Percentiles rank a stretch among this genome's conserved stretches.
Evolutionary conservation across 53 echinoderm and acorn worm genomes (phyloP).

Genomic region (Pentamera pediparva): DNA sequence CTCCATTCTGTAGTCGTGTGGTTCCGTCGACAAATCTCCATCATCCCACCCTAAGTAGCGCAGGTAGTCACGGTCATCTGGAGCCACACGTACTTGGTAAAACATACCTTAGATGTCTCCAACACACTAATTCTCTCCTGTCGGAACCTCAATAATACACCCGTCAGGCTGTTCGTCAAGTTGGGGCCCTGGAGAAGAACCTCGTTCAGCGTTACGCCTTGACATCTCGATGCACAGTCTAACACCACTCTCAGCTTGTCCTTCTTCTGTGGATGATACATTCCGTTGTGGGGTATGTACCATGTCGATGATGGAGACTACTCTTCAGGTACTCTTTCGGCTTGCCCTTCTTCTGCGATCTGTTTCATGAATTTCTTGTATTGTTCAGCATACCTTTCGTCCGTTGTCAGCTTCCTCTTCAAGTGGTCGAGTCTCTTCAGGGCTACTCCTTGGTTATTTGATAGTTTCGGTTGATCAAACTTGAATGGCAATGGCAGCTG

Average conservation of each 20-base stretch:
- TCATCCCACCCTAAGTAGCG: slow-evolving; percentile 58
- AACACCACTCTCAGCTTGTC: too few species aligned
- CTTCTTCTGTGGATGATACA: too few species aligned
- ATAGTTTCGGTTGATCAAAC: slow-evolving; percentile 29
- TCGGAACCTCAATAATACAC: too few species aligned
- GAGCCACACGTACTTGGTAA: neutral
- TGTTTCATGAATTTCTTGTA: slow-evolving; percentile 43
- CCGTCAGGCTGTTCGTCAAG: too few species aligned
- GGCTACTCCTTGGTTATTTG: slow-evolving; percentile 36
- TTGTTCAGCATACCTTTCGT: too few species aligned
- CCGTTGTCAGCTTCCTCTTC: too few species aligned
- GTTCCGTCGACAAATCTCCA: slow-evolving; percentile 18
- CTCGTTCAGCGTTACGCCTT: too few species aligned
- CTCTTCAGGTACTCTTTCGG: slow-evolving; percentile 41
- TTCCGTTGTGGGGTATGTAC: too few species aligned
- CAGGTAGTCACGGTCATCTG: slow-evolving; percentile 44
- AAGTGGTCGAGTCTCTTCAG: slow-evolving; percentile 19
- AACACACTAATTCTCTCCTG: neutral
- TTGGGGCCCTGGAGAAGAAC: too few species aligned
- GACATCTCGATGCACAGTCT: too few species aligned
- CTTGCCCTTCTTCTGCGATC: slow-evolving; percentile 29
- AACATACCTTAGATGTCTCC: slow-evolving; percentile 5
- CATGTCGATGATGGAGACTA: neutral
- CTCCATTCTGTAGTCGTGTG: slow-evolving; percentile 46
- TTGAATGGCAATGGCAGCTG: slow-evolving; percentile 49